Percentiles rank a stretch among this genome's conserved stretches.
Evolutionary conservation across 1,140 invertebrate species (phyloP).

Genomic region (Harpegnathos saltator): DNA sequence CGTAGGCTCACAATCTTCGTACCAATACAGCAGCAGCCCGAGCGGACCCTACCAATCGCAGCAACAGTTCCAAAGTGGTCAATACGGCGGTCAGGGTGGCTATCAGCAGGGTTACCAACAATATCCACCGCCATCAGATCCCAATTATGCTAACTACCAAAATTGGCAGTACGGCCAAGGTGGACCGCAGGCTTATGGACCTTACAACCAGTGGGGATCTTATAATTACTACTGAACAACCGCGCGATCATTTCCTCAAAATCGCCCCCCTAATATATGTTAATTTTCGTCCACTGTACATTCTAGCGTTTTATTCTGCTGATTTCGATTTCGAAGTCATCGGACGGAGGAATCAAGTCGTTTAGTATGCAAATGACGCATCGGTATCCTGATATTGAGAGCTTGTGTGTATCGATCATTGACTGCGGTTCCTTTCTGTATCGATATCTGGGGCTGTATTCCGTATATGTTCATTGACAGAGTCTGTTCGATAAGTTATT

Average conservation of each 20-base stretch:
- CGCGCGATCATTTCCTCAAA: slow-evolving; percentile 29
- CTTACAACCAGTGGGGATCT: slow-evolving; percentile 89
- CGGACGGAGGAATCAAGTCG: slow-evolving; percentile 17
- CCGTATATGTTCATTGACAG: too few species aligned
- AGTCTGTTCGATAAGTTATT: too few species aligned
- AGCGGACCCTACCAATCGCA: slow-evolving; percentile 83
- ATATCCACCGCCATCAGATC: slow-evolving; percentile 87
- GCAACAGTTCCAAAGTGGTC: slow-evolving; percentile 85
- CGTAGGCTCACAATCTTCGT: slow-evolving; percentile 84
- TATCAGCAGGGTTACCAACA: slow-evolving; percentile 88
- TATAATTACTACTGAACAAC: slow-evolving; percentile 86
- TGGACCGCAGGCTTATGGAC: slow-evolving; percentile 86
- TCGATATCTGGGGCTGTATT: background rate
- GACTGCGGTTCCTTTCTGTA: slow-evolving; percentile 14
- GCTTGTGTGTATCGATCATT: background rate
- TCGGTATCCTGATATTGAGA: slow-evolving; percentile 61
- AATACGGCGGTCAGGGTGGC: slow-evolving; percentile 86
- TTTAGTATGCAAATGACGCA: slow-evolving; percentile 52
- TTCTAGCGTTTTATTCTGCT: slow-evolving; percentile 62
- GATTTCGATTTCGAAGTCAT: slow-evolving; percentile 52
- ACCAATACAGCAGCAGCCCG: slow-evolving; percentile 85
- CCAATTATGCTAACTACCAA: slow-evolving; percentile 88
- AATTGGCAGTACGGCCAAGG: slow-evolving; percentile 90
- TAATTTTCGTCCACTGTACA: slow-evolving; percentile 69
- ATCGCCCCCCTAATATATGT: slow-evolving; percentile 50